phyloP scores from a whole-genome alignment of 2,888 invertebrate genomes.

The Aproaerema taeniolella region DNA sequence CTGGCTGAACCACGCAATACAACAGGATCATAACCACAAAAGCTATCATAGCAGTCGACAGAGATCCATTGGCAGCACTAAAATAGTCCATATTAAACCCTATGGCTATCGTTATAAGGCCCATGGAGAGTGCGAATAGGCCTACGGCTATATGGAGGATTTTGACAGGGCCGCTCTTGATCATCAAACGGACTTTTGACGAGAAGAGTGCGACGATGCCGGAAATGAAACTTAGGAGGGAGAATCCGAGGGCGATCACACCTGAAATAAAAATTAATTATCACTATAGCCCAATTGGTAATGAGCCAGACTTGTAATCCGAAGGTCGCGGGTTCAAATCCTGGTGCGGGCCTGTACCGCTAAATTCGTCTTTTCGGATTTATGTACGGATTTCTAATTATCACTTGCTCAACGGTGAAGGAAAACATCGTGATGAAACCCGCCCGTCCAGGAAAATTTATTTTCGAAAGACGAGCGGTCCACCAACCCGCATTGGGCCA shows the following conservation, averaged over 20 bases:
- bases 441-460: too few species aligned
- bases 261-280: conserved; percentile 58
- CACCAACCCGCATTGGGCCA: too few species aligned
- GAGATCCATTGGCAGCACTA: conserved; percentile 32
- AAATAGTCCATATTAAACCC: conserved; percentile 64
- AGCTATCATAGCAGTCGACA: conserved; percentile 51
- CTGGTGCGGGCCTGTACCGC: too few species aligned
- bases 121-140: conserved; percentile 64
- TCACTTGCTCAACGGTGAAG: too few species aligned
- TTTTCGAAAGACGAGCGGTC: too few species aligned
- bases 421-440: too few species aligned
- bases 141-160: conserved; percentile 74
- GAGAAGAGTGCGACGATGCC: conserved; percentile 73
- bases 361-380: too few species aligned
- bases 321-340: too few species aligned
- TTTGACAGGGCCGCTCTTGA: conserved; percentile 67
- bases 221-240: conserved; percentile 57
- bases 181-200: conserved; percentile 58
- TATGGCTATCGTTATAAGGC: conserved; percentile 62
- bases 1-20: conserved; percentile 56
- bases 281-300: too few species aligned
- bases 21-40: conserved; percentile 47
- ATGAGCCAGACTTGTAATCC: too few species aligned
- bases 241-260: conserved; percentile 67
- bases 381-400: too few species aligned